Evolutionary conservation across 2,113 vertebrate genomes (phyloP).

Genomic region (Mastomys natalensis): DNA sequence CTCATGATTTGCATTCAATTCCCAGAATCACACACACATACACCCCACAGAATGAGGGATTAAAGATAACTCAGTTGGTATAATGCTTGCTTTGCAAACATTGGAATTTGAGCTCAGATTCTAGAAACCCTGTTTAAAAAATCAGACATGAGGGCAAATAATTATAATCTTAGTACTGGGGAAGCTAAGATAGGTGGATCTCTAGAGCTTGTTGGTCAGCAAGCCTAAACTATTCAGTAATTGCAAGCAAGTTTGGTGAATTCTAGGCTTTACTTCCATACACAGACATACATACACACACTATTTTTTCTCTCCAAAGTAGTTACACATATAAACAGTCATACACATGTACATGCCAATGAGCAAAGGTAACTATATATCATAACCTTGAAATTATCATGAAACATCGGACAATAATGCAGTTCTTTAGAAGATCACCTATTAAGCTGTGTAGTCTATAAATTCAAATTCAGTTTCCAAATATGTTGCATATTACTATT

Average conservation of each 20-base stretch:
- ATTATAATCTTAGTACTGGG: too few relatives aligned
- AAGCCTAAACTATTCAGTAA: not conserved
- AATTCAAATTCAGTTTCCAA: constrained; percentile 33
- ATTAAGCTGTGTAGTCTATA: not conserved
- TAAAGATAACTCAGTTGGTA: not conserved
- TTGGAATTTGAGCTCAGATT: not conserved
- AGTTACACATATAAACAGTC: not conserved
- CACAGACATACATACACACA: not conserved
- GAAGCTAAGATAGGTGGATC: not conserved
- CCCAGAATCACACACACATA: not conserved
- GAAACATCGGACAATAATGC: not conserved
- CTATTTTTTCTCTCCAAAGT: not conserved
- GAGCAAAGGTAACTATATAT: not conserved
- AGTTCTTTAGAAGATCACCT: constrained; percentile 4
- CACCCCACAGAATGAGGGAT: not conserved
- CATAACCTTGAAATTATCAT: not conserved
- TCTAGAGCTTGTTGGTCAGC: not conserved
- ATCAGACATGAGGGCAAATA: not conserved
- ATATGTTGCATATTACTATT: not conserved
- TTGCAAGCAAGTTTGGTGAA: not conserved
- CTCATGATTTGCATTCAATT: not conserved
- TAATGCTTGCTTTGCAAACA: not conserved
- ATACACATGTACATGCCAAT: not conserved
- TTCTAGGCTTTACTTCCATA: not conserved
- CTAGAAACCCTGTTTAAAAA: not conserved